Evolutionary conservation across 2,888 invertebrate species (phyloP).

Genomic region (Iphiclides podalirius): DNA sequence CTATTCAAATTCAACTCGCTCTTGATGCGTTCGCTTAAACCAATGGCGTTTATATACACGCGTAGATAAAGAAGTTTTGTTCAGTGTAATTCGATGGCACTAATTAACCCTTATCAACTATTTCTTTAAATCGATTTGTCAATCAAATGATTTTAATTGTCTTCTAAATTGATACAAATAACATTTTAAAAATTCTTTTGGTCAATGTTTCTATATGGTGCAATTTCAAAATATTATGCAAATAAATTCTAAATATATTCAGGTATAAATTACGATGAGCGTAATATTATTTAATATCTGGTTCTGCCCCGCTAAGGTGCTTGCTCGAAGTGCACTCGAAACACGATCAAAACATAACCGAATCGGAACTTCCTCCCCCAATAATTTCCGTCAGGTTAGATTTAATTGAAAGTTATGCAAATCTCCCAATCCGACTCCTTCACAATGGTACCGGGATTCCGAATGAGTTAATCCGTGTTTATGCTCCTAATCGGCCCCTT

Average conservation of each 20-base stretch:
- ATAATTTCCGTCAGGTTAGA: slow-evolving; percentile 73
- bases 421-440: slow-evolving; percentile 76
- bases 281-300: slow-evolving; percentile 1
- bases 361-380: slow-evolving; percentile 63
- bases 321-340: slow-evolving; percentile 6
- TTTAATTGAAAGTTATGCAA: slow-evolving; percentile 80
- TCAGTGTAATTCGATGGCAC: too few species aligned
- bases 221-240: too few species aligned
- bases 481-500: slow-evolving; percentile 77
- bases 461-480: slow-evolving; percentile 80
- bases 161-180: too few species aligned
- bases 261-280: too few species aligned
- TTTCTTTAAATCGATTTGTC: too few species aligned
- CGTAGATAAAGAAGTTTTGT: too few species aligned
- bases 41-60: slow-evolving; percentile 31
- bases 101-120: too few species aligned
- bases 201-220: too few species aligned
- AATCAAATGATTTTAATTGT: too few species aligned
- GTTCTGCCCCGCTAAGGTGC: neutral
- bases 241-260: too few species aligned
- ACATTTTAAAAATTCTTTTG: too few species aligned
- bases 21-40: slow-evolving; percentile 40
- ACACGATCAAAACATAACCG: slow-evolving; percentile 38
- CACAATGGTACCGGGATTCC: slow-evolving; percentile 77
- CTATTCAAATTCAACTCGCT: slow-evolving; percentile 71